Evolutionary conservation across 2,797 vertebrate species (phyloP), one percentile per base, ranked within the genome.

Genomic region (Aselliscus stoliczkanus): DNA sequence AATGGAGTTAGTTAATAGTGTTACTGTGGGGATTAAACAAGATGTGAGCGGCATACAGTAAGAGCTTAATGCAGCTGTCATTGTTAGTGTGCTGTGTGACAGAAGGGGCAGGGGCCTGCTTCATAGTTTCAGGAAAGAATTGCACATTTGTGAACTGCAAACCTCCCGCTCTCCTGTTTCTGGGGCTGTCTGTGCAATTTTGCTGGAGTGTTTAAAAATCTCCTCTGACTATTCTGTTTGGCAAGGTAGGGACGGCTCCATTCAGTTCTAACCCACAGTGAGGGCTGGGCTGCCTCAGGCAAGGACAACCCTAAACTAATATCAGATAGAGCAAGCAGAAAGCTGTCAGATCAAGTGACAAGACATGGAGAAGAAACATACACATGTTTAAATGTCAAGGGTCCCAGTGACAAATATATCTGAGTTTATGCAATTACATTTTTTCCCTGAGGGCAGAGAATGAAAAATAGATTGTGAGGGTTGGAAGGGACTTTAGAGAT

Each of bases 311-410:
- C 65, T 77, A 58, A 88, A 34, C 67, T 96, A 89, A 69, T 83
- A 93, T 88, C 95, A 92, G 85, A 84, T 34, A 84, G 67, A 81
- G 31, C 42, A 67, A 52, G 83, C 82, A 67, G 91, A 88, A 81
- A 83, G 64, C 95, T 97, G 94, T 97, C 90, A 96, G 94, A 93
- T 82, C 88, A 47, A 93, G 89, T 95, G 96, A 97, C 94, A 96
- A 96, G 93, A 80, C 73, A 14, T 0, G 25, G 95, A 96, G 87
- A 92, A 90, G 77, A 96, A 96, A 88, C 96, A 97, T 25, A 75
- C 52, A 20, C 60, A 60, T 54, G 62, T 89, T 93, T 67, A 76
- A 70, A 96, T 75, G 95, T 89, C 94, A 90, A 92, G 93, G 79
- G 39, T 67, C 82, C 50, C 25, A 37, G 80, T 54, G 81, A 93